Base-by-base conservation (phyloP, 2,888 invertebrate genomes). In the Stenoptilia bipunctidactyla region DNA sequence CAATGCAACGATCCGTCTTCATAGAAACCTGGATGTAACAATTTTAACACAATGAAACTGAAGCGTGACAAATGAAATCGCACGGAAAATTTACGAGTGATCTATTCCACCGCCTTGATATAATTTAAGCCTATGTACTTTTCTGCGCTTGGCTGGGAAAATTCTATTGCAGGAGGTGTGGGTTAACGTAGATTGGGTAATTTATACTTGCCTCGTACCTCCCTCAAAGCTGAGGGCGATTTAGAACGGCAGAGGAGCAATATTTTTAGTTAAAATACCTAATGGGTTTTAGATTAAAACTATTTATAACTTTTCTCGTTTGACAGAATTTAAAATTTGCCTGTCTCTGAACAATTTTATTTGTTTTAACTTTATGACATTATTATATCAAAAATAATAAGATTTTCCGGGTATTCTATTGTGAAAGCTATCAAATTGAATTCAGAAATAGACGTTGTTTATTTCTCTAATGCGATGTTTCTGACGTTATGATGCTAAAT, bases 101-200 rank as follows among this genome's bases (percentile, higher is more conserved):
- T 75, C 63, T 62, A 66, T 70, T 62, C 53, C 50, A 51, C 51
- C 59, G 56, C 58, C 68, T 66, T 66, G 53, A 52, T 49, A 55
- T 55, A 67, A 72, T 70, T 71, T 67, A 70, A 69, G 69, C 66
- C 71, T 68, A 65, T 64, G 64, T 73, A 74, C 68, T 73, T 76
- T 73, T 70, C 60, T 65, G 63, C 61, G 66, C 66, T 68, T 59
- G 62, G 66, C 62, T 64, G 61, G 64, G 69, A 69, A 74, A 76
- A 70, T 76, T 74, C 68, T 72, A 74, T 74, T 71, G 73, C 69
- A 63, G 63, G 66, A 73, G 74, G 69, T 69, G 73, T 70, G 67
- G 74, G 73, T 75, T 69, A 73, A 61, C 71, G 75, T 70, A 77
- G 79, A 80, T 80, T 80, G 73, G 77, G 79, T 77, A 80, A 79